Conservation (phyloP, 2,113 vertebrate species). For the Tetrao urogallus region DNA sequence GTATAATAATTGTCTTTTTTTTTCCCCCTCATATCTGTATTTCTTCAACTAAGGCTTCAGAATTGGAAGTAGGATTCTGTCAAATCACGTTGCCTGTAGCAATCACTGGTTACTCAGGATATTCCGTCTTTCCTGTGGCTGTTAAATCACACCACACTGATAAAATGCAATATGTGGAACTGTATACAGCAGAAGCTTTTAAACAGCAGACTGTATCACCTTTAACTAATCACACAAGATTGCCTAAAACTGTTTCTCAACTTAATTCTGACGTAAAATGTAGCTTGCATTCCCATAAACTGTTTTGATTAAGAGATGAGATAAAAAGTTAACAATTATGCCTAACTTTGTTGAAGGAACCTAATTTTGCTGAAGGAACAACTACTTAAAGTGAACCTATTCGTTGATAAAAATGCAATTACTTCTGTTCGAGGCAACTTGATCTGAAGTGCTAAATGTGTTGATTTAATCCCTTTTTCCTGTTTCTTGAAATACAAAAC, state of each 20-base stretch:
- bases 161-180: not conserved
- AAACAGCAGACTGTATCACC: not conserved
- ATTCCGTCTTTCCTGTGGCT: not conserved
- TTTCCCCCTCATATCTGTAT: not conserved
- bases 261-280: not conserved
- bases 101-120: not conserved
- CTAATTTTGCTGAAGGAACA: not conserved
- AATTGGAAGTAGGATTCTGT: not conserved
- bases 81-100: not conserved
- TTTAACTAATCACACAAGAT: not conserved
- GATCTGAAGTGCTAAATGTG: not conserved
- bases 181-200: not conserved
- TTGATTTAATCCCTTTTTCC: not conserved
- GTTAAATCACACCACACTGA: not conserved
- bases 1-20: not conserved
- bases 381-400: not conserved
- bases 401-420: not conserved
- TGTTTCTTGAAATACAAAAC: not conserved
- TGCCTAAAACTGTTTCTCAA: not conserved
- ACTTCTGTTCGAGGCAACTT: not conserved
- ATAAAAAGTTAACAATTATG: not conserved
- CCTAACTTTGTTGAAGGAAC: not conserved
- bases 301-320: not conserved
- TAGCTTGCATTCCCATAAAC: not conserved
- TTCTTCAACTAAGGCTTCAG: not conserved